phyloP scores from a whole-genome alignment of 2,113 vertebrate species.

The Archocentrus centrarchus region DNA sequence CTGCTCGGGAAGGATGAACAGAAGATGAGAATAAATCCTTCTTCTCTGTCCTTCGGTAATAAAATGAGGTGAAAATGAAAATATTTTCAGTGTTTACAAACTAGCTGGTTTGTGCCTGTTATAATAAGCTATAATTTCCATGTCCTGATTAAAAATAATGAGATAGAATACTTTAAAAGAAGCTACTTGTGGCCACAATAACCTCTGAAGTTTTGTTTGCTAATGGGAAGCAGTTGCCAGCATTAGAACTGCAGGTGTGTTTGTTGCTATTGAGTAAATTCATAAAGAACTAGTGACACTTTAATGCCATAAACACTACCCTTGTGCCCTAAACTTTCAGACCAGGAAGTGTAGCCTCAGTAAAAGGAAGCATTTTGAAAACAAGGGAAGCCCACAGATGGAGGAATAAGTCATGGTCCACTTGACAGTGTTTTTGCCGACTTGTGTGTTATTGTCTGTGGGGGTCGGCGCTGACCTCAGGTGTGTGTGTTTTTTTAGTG shows the following conservation, averaged over 20 bases:
- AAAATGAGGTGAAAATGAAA: too few relatives aligned
- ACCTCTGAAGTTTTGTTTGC: background rate
- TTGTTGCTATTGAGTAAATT: background rate
- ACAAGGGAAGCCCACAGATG: conserved; percentile 61
- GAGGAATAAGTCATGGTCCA: conserved; percentile 61
- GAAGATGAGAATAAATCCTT: background rate
- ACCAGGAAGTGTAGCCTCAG: conserved; percentile 27
- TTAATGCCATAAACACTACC: conserved; percentile 13
- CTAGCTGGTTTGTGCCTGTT: background rate
- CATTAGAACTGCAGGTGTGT: background rate
- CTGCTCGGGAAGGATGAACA: background rate
- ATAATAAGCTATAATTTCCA: background rate
- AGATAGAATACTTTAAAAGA: background rate
- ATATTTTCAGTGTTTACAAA: background rate
- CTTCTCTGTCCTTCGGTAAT: background rate
- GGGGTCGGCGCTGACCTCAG: conserved; percentile 58
- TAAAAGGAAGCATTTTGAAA: conserved; percentile 70
- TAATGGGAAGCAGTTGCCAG: background rate
- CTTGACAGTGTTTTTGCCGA: conserved; percentile 59
- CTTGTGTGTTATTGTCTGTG: conserved; percentile 47
- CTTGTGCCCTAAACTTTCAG: background rate
- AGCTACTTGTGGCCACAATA: background rate
- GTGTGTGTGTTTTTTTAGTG: conserved; percentile 37
- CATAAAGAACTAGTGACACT: background rate
- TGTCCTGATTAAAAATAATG: background rate